phyloP scores from a whole-genome alignment of 1,140 invertebrate species.

The Conus ventricosus region DNA sequence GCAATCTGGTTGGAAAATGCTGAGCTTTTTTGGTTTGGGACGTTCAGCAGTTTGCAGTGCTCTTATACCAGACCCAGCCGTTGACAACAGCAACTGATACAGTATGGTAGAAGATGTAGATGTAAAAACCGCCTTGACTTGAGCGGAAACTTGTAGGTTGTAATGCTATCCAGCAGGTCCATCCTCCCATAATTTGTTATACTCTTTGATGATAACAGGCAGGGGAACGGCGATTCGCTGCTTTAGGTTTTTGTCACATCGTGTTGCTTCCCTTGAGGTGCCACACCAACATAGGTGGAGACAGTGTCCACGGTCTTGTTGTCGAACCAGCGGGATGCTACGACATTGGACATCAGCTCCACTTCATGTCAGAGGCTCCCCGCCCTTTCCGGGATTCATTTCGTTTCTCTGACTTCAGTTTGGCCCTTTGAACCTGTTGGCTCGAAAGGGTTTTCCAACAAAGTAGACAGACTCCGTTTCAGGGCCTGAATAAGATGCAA shows the following conservation, averaged over 20 bases:
- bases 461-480: conserved; percentile 27
- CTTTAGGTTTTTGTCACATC: conserved; percentile 56
- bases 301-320: conserved; percentile 45
- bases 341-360: conserved; percentile 40
- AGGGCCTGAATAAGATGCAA: conserved; percentile 33
- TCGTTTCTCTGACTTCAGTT: conserved; percentile 48
- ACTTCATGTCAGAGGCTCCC: conserved; percentile 39
- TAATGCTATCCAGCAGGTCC: conserved; percentile 63
- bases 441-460: conserved; percentile 50
- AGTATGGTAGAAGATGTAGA: conserved; percentile 61
- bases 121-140: conserved; percentile 66
- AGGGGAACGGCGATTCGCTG: conserved; percentile 60
- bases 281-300: conserved; percentile 39
- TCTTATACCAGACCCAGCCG: conserved; percentile 62
- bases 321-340: conserved; percentile 42
- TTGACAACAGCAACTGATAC: conserved; percentile 64
- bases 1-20: not conserved
- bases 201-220: conserved; percentile 68
- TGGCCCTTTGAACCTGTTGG: too few species aligned
- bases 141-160: conserved; percentile 60
- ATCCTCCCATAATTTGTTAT: conserved; percentile 74
- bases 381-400: conserved; percentile 43
- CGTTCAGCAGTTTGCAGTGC: not conserved
- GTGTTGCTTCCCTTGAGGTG: conserved; percentile 32
- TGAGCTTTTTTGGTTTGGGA: not conserved